phyloP scores from a whole-genome alignment of 2,797 vertebrate genomes.

The Thaleichthys pacificus region DNA sequence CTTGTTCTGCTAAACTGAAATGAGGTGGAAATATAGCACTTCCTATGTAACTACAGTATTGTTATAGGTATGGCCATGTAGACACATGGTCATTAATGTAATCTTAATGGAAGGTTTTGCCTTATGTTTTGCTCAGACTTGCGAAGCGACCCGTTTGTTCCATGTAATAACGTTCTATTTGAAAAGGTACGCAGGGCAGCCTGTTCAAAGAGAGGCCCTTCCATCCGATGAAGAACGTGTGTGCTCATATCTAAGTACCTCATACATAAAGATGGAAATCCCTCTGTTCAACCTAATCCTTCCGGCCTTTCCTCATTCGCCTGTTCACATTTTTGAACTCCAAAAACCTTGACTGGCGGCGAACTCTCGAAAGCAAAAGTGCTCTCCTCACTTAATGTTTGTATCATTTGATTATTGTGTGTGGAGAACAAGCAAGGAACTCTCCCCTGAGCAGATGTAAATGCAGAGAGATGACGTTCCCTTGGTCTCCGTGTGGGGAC shows the following conservation, averaged over 20 bases:
- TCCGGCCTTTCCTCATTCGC: constrained; percentile 52
- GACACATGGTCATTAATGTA: no score
- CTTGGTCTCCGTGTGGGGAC: constrained; percentile 26
- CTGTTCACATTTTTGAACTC: constrained; percentile 39
- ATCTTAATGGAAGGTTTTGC: no score
- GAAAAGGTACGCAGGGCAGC: constrained; percentile 35
- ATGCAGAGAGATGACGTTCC: constrained; percentile 24
- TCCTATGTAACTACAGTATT: no score
- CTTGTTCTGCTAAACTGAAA: no score
- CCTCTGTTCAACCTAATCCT: constrained; percentile 59
- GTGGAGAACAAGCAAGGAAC: not conserved
- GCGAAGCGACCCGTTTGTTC: not conserved
- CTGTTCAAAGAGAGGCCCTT: constrained; percentile 33
- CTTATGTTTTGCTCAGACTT: no score
- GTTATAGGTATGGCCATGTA: no score
- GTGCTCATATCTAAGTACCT: constrained; percentile 67
- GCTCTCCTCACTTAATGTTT: constrained; percentile 20
- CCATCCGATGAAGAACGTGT: constrained; percentile 52
- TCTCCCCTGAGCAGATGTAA: not conserved
- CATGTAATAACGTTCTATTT: constrained; percentile 29
- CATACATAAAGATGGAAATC: constrained; percentile 69
- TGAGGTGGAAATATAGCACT: no score
- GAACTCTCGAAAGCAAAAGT: constrained; percentile 35
- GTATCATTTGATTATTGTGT: constrained; percentile 20
- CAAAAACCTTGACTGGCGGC: constrained; percentile 25